These are phyloP conservation scores for Aplodontia rufa DNA, from an alignment of 2,113 vertebrate genomes.

Conservation along the genomic window DNA sequence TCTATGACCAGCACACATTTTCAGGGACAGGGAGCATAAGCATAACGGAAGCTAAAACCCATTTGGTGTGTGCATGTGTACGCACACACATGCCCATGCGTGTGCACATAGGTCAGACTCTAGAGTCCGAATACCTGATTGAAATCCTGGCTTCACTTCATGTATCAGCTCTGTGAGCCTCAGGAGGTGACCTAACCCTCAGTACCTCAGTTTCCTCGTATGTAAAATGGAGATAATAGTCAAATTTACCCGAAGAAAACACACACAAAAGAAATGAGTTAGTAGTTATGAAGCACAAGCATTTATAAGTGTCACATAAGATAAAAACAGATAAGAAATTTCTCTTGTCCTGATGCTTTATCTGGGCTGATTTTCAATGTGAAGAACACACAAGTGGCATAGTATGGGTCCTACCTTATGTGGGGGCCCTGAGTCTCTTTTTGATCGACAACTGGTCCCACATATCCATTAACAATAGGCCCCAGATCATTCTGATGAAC, in stretches of 20 bases:
- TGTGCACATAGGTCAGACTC: background rate
- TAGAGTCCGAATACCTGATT: background rate
- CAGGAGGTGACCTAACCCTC: background rate
- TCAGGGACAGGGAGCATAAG: background rate
- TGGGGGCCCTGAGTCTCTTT: background rate
- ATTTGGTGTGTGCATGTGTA: too few species aligned
- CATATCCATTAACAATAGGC: background rate
- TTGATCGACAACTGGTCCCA: background rate
- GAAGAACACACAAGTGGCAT: background rate
- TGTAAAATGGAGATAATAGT: background rate
- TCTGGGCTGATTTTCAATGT: background rate
- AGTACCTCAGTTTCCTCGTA: background rate
- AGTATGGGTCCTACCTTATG: accelerated
- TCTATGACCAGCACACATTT: background rate
- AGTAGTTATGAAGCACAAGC: background rate
- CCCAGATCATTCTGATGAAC: background rate
- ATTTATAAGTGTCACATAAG: background rate
- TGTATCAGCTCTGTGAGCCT: background rate
- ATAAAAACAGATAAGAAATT: background rate
- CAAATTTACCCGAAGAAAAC: background rate
- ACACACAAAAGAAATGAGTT: background rate
- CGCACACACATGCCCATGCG: too few species aligned
- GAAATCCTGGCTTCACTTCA: background rate
- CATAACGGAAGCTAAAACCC: background rate
- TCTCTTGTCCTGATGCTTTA: background rate